A percentile compares a stretch with the other conserved stretches of the same genome.
Conservation (phyloP, 2,888 invertebrate genomes). For the Rhagophthalmus giganteus region DNA sequence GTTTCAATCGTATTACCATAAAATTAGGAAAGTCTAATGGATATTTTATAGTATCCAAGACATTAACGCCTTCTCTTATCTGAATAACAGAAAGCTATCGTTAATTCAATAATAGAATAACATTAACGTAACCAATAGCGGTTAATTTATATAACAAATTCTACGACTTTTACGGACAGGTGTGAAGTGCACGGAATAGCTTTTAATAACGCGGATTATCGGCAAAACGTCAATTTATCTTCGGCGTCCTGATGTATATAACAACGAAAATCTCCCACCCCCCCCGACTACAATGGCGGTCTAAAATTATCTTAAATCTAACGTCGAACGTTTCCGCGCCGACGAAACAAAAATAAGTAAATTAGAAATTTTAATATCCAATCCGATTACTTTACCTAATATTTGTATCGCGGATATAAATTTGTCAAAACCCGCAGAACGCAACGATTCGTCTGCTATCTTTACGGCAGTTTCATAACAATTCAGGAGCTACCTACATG, state of each 20-base stretch:
- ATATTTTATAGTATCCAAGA: conserved; percentile 27
- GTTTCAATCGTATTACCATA: conserved; percentile 16
- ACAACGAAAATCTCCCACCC: too few relatives aligned
- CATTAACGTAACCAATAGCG: conserved; percentile 7
- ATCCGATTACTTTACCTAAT: conserved; percentile 19
- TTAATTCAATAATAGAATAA: conserved; percentile 17
- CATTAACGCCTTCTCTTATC: conserved; percentile 19
- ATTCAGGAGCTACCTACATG: conserved; percentile 35
- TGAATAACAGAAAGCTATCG: conserved; percentile 14
- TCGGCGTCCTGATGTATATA: too few relatives aligned
- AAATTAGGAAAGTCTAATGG: conserved; percentile 30
- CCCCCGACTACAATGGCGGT: too few relatives aligned
- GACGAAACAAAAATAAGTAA: conserved; percentile 8
- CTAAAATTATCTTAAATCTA: too few relatives aligned
- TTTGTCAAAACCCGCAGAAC: conserved; percentile 25
- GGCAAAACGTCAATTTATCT: neutral
- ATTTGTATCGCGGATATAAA: conserved; percentile 24
- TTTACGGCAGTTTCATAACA: conserved; percentile 36
- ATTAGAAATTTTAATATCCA: conserved; percentile 11
- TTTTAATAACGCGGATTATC: conserved; percentile 11
- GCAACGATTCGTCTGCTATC: conserved; percentile 31
- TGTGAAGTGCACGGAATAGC: conserved; percentile 14
- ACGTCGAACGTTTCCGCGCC: too few relatives aligned
- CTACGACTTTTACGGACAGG: conserved; percentile 14
- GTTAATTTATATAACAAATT: conserved; percentile 17